A percentile compares a stretch with the other conserved stretches of the same genome.
Conservation (phyloP, 2,113 vertebrate genomes). For the Alosa alosa region DNA sequence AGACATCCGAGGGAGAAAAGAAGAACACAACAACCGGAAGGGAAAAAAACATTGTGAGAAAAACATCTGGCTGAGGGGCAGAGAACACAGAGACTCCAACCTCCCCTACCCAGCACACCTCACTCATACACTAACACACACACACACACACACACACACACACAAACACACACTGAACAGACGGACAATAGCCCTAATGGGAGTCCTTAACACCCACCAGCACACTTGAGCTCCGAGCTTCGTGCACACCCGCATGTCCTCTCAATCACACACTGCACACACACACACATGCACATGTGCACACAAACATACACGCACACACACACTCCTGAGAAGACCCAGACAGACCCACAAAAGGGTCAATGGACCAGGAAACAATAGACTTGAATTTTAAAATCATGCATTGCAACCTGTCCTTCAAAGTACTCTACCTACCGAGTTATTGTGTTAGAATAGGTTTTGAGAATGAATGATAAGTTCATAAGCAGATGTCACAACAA, state of each 20-base stretch:
- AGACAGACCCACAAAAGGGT: background rate
- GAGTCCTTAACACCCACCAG: background rate
- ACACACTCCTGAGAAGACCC: background rate
- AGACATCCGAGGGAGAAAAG: background rate
- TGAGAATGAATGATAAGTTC: too few relatives aligned
- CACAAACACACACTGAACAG: background rate
- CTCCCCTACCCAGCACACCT: background rate
- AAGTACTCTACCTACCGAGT: too few relatives aligned
- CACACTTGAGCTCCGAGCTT: background rate
- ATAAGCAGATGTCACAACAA: too few relatives aligned
- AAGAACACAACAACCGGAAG: background rate
- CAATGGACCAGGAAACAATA: too few relatives aligned
- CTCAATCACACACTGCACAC: background rate
- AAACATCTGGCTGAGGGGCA: background rate
- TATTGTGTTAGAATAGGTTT: too few relatives aligned
- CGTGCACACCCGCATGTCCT: background rate
- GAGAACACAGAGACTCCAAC: background rate
- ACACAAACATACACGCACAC: background rate
- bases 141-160: background rate
- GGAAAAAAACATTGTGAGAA: background rate
- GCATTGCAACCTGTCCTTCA: too few relatives aligned
- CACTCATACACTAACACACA: background rate
- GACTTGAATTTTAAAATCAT: too few relatives aligned
- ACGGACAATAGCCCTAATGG: constrained; percentile 6
- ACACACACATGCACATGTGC: background rate